Base-by-base conservation (phyloP, 2,888 invertebrate genomes). In the Acronicta psi region DNA sequence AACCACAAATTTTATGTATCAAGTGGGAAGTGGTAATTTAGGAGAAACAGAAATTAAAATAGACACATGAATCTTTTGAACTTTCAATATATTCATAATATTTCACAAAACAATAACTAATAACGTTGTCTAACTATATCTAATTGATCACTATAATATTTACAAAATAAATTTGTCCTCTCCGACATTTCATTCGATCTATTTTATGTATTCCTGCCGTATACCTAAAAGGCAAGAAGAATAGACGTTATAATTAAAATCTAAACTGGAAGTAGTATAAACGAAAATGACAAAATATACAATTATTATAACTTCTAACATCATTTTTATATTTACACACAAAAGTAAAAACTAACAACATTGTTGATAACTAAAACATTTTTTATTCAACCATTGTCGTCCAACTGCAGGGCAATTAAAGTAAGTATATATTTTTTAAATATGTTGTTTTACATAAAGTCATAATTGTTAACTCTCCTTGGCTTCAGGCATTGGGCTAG, bases 31-130 rank as follows among this genome's bases (percentile, higher is more conserved):
- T n/a, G n/a, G n/a, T n/a, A n/a, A n/a, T n/a, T n/a, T n/a, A n/a
- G n/a, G n/a, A n/a, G n/a, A n/a, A n/a, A n/a, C n/a, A n/a, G n/a
- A 42, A 18, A 65, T 75, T 75, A 81, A 83, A 79, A 84, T 82
- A 76, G 8, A 83, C 79, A 69, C 63, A 59, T 64, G 43, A 46
- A 81, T 84, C 77, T 80, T 86, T 87, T 84, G 85, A 93, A 92
- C 91, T 91, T 91, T 92, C 90, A 90, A 92, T 92, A 93, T 93
- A 92, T 92, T 92, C 90, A 90, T 89, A 84, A 85, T 87, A 88
- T 89, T 87, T 91, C 90, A 90, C 86, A 92, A 92, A 93, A 93
- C 91, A 93, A 91, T 91, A 92, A 91, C 89, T 90, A 86, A 74
- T 85, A 89, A 89, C 89, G 81, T 82, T 83, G 77, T 80, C 82